Percentiles rank a stretch among this genome's conserved stretches.
Evolutionary conservation across 64 coral and sea anemone species (phyloP).

Genomic region (Actinia equina): DNA sequence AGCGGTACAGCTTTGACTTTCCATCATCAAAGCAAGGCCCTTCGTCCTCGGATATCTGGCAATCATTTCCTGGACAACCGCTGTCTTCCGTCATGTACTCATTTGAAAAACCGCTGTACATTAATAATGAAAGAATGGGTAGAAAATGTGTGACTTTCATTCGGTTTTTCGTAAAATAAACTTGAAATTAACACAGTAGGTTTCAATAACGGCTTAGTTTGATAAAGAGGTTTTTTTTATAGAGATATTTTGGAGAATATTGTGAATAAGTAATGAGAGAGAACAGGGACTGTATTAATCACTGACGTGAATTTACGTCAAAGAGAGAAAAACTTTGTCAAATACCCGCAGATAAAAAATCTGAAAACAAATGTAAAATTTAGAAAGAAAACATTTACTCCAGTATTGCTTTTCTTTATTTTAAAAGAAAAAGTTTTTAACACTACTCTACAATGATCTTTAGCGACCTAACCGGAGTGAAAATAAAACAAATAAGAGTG

Average conservation of each 20-base stretch:
- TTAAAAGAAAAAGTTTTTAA: too few relatives aligned
- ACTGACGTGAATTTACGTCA: neutral
- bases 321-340: neutral
- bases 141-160: neutral
- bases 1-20: constrained; percentile 34
- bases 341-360: neutral
- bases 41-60: constrained; percentile 17
- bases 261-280: neutral
- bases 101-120: neutral
- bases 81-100: constrained; percentile 1
- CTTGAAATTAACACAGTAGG: neutral
- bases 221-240: neutral
- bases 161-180: neutral
- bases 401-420: too few relatives aligned
- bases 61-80: constrained; percentile 6
- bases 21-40: constrained; percentile 57
- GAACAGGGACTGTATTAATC: neutral
- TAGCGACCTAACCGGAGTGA: too few relatives aligned
- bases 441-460: too few relatives aligned
- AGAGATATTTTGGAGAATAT: neutral
- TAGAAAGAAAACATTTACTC: neutral
- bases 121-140: neutral
- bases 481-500: too few relatives aligned
- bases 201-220: neutral
- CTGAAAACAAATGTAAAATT: neutral